These are phyloP conservation scores for Campoplex nolae DNA, from an alignment of 2,888 invertebrate genomes.

Conservation along the genomic window DNA sequence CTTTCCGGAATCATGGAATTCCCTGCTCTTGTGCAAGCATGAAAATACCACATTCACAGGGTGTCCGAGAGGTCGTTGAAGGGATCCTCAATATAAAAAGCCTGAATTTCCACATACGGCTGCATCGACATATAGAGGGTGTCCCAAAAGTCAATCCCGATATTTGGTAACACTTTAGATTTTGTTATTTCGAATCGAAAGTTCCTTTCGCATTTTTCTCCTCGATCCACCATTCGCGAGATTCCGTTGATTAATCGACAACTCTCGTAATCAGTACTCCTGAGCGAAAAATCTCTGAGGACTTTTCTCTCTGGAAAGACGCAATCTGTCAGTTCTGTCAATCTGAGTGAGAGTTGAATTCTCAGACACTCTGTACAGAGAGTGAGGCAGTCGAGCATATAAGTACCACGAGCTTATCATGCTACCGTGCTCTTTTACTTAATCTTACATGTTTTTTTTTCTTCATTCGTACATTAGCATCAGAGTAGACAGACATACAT, in stretches of 20 bases:
- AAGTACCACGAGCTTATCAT: slow-evolving; percentile 20
- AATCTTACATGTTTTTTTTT: slow-evolving; percentile 27
- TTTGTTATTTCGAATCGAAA: neutral
- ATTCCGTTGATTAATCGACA: neutral
- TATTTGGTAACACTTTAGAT: neutral
- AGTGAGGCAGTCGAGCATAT: neutral
- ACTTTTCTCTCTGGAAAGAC: neutral
- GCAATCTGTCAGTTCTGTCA: neutral
- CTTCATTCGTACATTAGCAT: neutral
- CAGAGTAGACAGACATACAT: neutral
- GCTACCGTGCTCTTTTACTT: slow-evolving; percentile 24
- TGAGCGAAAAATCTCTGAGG: neutral
- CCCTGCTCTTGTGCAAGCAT: slow-evolving; percentile 1
- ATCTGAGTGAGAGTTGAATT: neutral
- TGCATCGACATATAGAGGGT: neutral
- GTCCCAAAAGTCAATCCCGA: neutral
- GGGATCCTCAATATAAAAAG: neutral
- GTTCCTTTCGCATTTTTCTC: neutral
- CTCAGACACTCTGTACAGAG: neutral
- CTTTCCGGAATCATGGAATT: slow-evolving; percentile 64
- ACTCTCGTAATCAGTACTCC: neutral
- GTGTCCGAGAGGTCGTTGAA: neutral
- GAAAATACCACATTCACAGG: neutral
- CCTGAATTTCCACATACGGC: neutral
- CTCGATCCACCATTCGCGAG: neutral